Evolutionary conservation across 35 echinoderm and acorn worm species (phyloP), one percentile per base, ranked within the genome.

Genomic region (Ptychodera flava): DNA sequence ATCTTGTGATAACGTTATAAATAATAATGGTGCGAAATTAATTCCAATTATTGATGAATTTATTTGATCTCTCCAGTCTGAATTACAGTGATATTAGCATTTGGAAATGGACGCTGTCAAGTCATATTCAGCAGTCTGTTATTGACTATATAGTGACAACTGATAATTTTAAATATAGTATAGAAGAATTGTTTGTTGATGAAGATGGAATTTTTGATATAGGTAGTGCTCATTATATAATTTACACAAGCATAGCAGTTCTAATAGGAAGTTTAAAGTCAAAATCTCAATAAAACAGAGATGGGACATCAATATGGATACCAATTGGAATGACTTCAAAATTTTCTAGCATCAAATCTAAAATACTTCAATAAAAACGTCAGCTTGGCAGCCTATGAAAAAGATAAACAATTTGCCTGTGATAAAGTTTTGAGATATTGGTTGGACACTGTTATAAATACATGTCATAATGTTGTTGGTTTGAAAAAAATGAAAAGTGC

Each of bases 151-250:
- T 82, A 33, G 16, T 82, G 1, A 16, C 82, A 27, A 36, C 33
- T 83, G 31, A 83, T 10, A 30, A 36, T 37, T 0, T 83, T 28
- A 36, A 30, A 12, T 36, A 83, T 83, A 83, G n/a, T 0, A 30
- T 83, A 37, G 28, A n/a, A 6, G 37, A 83, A 37, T 35, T 83
- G n/a, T 16, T 83, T 36, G 35, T 83, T 12, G 82, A 83, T 37
- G 82, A 83, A 36, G 16, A 36, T 0, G 37, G 35, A 28, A 36
- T 36, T 22, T 37, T 36, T 30, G 37, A 36, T 36, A 37, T 83
- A 36, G 82, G 82, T 35, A 83, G 82, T 83, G 82, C 35, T 28
- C 82, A 83, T n/a, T 36, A 83, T 36, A 35, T 83, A 35, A 2
- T 83, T 30, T 33, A 33, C 32, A 15, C 16, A 32, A 83, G 1